Percentiles rank a stretch among this genome's conserved stretches.
These are phyloP conservation scores for Phengaris arion DNA, from an alignment of 2,888 invertebrate genomes.

Conservation along the genomic window DNA sequence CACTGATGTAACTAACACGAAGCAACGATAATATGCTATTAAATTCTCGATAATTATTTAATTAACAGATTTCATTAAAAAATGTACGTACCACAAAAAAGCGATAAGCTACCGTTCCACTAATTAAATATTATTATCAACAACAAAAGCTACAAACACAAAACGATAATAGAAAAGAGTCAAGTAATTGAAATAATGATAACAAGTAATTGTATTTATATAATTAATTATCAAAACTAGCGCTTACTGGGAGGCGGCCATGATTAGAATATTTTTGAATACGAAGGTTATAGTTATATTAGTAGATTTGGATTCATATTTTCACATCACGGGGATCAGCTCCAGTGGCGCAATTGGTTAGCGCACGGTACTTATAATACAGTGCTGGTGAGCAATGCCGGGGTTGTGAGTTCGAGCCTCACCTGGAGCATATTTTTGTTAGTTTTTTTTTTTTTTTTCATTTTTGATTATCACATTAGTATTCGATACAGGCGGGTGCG, in stretches of 20 bases:
- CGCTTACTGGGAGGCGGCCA: neutral
- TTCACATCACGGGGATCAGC: conserved; percentile 61
- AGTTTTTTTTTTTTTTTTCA: neutral
- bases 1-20: no score
- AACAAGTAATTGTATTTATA: neutral
- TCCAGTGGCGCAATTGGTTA: conserved; percentile 99
- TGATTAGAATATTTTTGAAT: neutral
- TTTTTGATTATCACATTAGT: neutral
- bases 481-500: neutral
- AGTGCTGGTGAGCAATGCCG: conserved; percentile 98
- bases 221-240: neutral
- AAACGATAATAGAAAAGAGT: conserved; percentile 7
- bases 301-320: neutral
- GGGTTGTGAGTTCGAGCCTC: conserved; percentile 99
- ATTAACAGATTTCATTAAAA: neutral
- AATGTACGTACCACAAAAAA: neutral
- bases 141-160: conserved; percentile 5
- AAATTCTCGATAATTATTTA: neutral
- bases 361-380: conserved; percentile 99
- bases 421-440: conserved; percentile 88
- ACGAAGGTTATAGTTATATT: no score
- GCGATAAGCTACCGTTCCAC: neutral
- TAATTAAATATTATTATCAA: neutral
- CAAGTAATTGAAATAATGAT: neutral
- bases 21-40: neutral